Evolutionary conservation across 2,888 invertebrate species (phyloP).

Genomic region (Macaria notata): DNA sequence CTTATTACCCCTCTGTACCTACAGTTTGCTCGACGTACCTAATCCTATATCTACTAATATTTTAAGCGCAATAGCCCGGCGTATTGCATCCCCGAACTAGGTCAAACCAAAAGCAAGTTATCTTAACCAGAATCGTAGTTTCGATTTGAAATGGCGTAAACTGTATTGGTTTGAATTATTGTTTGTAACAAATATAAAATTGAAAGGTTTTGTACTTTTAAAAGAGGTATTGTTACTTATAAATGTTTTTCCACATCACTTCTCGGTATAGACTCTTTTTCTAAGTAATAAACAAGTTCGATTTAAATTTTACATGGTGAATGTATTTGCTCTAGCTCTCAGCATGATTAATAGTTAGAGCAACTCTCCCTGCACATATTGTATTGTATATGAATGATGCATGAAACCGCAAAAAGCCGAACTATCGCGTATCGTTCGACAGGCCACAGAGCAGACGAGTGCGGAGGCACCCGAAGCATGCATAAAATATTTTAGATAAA

Average conservation of each 20-base stretch:
- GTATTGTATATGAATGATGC: not conserved
- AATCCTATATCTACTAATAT: constrained; percentile 19
- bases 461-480: not conserved
- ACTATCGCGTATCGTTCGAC: not conserved
- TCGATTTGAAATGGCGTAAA: constrained; percentile 1
- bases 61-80: constrained; percentile 10
- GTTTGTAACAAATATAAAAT: no score
- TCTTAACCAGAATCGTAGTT: constrained; percentile 5
- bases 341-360: no score
- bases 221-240: no score
- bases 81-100: constrained; percentile 10
- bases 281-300: no score
- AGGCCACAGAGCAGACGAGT: constrained; percentile 1
- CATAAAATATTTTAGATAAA: constrained; percentile 7
- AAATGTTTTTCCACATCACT: no score
- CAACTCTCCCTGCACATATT: no score
- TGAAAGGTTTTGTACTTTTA: no score
- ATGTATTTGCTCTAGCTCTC: no score
- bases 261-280: no score
- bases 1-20: constrained; percentile 2
- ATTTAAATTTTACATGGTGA: no score
- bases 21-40: constrained; percentile 6
- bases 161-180: no score
- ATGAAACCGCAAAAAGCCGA: not conserved
- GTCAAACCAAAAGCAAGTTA: constrained; percentile 6